phyloP scores from a whole-genome alignment of 2,888 invertebrate genomes.

The Cremastinae sp. region DNA sequence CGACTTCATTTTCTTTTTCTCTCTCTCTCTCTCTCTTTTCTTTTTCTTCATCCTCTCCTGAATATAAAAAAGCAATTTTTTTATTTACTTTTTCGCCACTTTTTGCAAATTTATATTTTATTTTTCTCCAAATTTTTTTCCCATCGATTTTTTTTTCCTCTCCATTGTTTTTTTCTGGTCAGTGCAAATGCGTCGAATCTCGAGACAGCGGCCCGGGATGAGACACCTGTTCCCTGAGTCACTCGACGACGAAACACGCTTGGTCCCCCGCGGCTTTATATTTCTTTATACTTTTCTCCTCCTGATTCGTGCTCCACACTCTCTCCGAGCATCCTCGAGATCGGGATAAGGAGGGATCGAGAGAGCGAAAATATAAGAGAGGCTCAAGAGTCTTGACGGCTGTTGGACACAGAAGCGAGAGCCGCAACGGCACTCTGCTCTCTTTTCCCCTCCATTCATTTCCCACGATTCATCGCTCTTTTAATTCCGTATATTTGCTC shows the following conservation, averaged over 20 bases:
- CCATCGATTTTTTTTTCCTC: neutral
- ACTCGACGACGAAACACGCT: conserved; percentile 60
- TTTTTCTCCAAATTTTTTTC: too few species aligned
- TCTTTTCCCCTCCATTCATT: conserved; percentile 58
- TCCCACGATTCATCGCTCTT: conserved; percentile 52
- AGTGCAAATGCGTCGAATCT: conserved; percentile 53
- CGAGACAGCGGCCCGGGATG: neutral
- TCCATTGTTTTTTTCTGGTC: conserved; percentile 24
- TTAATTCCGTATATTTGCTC: conserved; percentile 12
- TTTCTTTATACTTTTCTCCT: conserved; percentile 34
- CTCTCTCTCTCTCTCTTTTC: conserved; percentile 17
- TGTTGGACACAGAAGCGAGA: conserved; percentile 40
- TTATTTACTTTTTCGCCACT: neutral
- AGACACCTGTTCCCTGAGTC: conserved; percentile 72
- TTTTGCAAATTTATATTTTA: too few species aligned
- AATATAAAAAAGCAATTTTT: too few species aligned
- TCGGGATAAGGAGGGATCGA: conserved; percentile 30
- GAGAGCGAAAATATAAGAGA: conserved; percentile 26
- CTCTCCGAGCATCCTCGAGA: conserved; percentile 24
- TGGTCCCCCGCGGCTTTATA: conserved; percentile 66
- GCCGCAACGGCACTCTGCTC: conserved; percentile 57
- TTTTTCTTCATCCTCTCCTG: conserved; percentile 32
- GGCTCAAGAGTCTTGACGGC: conserved; percentile 38
- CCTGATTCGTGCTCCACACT: conserved; percentile 35
- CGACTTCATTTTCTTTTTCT: conserved; percentile 1